Base-by-base conservation (phyloP, 1,140 invertebrate genomes). In the Oryctes rhinoceros region DNA sequence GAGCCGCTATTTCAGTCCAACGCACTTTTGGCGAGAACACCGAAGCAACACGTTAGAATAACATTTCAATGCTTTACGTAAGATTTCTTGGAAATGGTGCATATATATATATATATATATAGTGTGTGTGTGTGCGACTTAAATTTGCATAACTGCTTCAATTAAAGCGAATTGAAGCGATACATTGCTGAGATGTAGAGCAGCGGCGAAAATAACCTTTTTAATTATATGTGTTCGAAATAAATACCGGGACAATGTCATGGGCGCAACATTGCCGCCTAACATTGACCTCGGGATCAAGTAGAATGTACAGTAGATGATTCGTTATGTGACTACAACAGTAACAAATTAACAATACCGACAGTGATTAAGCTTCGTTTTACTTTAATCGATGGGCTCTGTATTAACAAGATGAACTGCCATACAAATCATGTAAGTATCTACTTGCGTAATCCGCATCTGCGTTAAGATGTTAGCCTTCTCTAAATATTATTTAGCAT, bases 231-330 rank as follows among this genome's bases (percentile, higher is more conserved):
- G 10, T 30, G 35, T 71, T 15, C 65, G 24, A 71, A 30, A 71
- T 24, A 71, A 24, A 71, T 71, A 59, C 53, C 6, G 53, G 24
- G 35, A 71, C 65, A 71, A 71, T 71, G 65, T 71, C 65, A 71
- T 35, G 65, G 65, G 18, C 24, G 13, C 65, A 67, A 67, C 24
- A 5, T 71, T 15, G 35, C 9, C 5, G 65, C 9, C 35, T 35
- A 71, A 37, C 65, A 71, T 71, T 71, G 65, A 71, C 65, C 65
- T 71, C 13, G 24, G 10, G 35, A 71, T 71, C 65, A 71, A 71
- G 13, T 35, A 35, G 65, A 71, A 37, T 71, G 65, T 71, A 24
- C 10, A 13, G 53, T 3, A 59, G 15, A 59, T 59, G 24, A 18
- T 6, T 59, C 15, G 65, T 24, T 35, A 71, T 71, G 65, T 9